Percentiles rank a stretch among this genome's conserved stretches.
Evolutionary conservation across 1,140 invertebrate genomes (phyloP).

Genomic region (Diplogasteroides magnus): DNA sequence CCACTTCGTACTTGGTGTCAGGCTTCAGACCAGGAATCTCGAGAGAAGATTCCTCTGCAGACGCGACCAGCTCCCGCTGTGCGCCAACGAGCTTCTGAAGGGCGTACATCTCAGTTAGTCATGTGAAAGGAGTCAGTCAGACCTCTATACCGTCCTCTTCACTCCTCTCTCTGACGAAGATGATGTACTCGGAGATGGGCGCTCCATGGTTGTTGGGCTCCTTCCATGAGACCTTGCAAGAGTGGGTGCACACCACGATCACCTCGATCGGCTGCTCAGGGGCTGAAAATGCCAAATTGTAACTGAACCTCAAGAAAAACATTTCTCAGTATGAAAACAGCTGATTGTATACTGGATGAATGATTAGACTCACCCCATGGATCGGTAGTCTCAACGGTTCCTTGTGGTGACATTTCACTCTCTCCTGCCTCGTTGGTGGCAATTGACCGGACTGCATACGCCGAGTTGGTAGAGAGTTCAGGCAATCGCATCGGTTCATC

Average conservation of each 20-base stretch:
- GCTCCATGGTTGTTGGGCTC: conserved; percentile 27
- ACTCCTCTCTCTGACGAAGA: conserved; percentile 17
- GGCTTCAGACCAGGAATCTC: background rate
- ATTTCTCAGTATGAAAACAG: background rate
- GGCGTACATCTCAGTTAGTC: background rate
- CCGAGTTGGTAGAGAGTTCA: conserved; percentile 13
- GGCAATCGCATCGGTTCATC: background rate
- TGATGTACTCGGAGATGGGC: conserved; percentile 6
- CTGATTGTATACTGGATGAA: background rate
- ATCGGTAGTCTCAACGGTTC: conserved; percentile 22
- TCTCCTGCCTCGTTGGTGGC: conserved; percentile 29
- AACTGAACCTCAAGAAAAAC: no score
- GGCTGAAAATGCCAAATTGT: conserved; percentile 4
- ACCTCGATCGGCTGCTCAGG: conserved; percentile 13
- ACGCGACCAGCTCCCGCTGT: background rate
- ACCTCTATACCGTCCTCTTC: background rate
- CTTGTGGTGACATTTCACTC: conserved; percentile 12
- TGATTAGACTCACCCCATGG: conserved; percentile 21
- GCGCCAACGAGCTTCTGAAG: background rate
- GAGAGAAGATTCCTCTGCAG: background rate
- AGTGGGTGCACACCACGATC: conserved; percentile 13
- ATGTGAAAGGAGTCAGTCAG: background rate
- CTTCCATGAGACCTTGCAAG: conserved; percentile 21
- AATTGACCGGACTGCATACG: conserved; percentile 18
- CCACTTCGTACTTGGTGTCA: background rate